Evolutionary conservation across 2,113 vertebrate species (phyloP), one percentile per base, ranked within the genome.

Genomic region (Cephalopholis sonnerati): DNA sequence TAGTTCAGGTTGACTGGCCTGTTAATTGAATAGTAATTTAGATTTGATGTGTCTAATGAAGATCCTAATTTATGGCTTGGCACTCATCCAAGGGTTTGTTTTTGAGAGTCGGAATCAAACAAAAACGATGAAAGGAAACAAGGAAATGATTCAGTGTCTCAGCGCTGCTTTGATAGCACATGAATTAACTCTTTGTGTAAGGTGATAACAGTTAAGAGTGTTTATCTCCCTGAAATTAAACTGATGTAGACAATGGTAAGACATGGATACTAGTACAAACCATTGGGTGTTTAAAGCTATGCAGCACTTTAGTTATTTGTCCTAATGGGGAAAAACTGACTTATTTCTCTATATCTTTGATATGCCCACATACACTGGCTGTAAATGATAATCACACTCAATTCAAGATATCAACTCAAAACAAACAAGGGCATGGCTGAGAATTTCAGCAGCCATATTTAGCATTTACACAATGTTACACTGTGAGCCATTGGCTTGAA

Each of bases 11-110:
- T 94, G 93, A 90, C 92, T 94, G 92, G 87, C 90, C 93, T 92
- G 93, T 92, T 95, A 95, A 96, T 95, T 94, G 92, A 94, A 94
- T 93, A 91, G 88, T 92, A 93, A 95, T 95, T 95, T 89, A 84
- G 88, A 92, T 91, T 90, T 93, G 92, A 94, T 95, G 90, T 88
- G 81, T 92, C 87, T 93, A 93, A 93, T 93, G 93, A 93, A 90
- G 92, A 93, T 89, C 66, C 82, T 92, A 89, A 91, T 93, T 91
- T 93, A 90, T 83, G 87, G 73, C 86, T 90, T 92, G 92, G 92
- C 91, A 86, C 73, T 70, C 82, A 59, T 91, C 92, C 91, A 94
- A 85, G 78, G 73, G 74, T 87, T 89, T 69, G 83, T 87, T 88
- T 92, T 87, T 90, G 82, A 87, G 85, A 78, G 78, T 15, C 61